Conservation (phyloP, 1,140 invertebrate genomes). For the Lepeophtheirus salmonis region DNA sequence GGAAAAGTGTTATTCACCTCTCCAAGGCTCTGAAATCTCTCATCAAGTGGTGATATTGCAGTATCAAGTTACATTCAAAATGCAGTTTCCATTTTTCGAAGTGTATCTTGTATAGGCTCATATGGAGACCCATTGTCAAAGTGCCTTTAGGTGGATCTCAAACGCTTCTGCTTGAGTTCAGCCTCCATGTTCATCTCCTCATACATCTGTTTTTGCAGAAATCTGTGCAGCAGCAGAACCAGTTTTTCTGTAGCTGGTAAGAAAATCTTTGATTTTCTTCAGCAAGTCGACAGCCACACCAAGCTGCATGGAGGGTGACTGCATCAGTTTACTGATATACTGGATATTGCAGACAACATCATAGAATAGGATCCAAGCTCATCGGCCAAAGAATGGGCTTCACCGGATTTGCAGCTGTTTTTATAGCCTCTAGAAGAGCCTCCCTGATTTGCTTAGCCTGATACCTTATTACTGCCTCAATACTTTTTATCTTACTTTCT, state of each 20-base stretch:
- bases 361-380: conserved; percentile 17
- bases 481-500: conserved; percentile 21
- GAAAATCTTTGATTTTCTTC: not conserved
- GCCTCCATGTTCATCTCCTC: conserved; percentile 18
- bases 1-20: no score
- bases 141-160: no score
- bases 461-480: conserved; percentile 18
- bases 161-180: conserved; percentile 15
- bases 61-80: no score
- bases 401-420: conserved; percentile 9
- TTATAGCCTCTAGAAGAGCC: conserved; percentile 11
- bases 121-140: no score
- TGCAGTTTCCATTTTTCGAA: no score
- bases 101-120: no score
- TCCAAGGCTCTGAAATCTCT: no score
- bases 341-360: not conserved
- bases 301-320: conserved; percentile 13
- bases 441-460: conserved; percentile 16
- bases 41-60: no score
- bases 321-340: not conserved
- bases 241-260: conserved; percentile 15
- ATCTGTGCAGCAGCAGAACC: conserved; percentile 15
- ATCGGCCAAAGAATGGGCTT: conserved; percentile 9
- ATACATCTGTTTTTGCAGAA: conserved; percentile 15
- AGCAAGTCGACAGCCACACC: not conserved